Evolutionary conservation across 2,113 vertebrate species (phyloP).

Genomic region (Macrotus californicus): DNA sequence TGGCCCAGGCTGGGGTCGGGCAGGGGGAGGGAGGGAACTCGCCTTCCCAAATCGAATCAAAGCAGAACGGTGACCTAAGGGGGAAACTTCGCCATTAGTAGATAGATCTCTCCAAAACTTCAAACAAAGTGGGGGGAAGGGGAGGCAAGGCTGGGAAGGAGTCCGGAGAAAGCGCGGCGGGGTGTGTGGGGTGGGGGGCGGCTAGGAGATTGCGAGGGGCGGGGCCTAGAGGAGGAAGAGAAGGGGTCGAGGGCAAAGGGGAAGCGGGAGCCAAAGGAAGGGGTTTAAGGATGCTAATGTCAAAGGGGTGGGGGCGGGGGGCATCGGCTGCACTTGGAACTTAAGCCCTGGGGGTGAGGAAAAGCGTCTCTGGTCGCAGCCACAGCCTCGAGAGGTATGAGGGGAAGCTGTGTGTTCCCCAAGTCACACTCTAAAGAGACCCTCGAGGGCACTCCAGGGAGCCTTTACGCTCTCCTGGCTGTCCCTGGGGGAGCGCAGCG

Average conservation of each 20-base stretch:
- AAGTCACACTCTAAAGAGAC: neutral
- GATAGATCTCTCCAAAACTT: constrained; percentile 59
- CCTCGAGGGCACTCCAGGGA: neutral
- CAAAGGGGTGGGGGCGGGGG: neutral
- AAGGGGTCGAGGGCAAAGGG: constrained; percentile 82
- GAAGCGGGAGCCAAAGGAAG: constrained; percentile 66
- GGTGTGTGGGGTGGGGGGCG: neutral
- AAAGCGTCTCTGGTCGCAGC: accelerated
- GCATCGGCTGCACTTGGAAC: neutral
- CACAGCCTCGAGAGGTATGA: neutral
- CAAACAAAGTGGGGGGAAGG: constrained; percentile 21
- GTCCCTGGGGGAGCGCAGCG: neutral
- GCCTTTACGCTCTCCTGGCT: neutral
- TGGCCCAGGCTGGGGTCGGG: constrained; percentile 38
- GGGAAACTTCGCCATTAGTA: constrained; percentile 44
- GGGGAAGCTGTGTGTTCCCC: neutral
- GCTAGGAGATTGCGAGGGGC: neutral
- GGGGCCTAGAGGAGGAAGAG: constrained; percentile 78
- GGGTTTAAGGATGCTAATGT: neutral
- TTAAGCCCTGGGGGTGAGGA: neutral
- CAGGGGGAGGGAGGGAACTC: constrained; percentile 37
- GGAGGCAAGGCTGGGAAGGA: neutral
- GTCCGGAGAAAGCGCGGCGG: neutral
- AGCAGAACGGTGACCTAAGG: constrained; percentile 72
- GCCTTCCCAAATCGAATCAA: constrained; percentile 64